phyloP scores from a whole-genome alignment of 2,113 vertebrate genomes.

The Channa argus region DNA sequence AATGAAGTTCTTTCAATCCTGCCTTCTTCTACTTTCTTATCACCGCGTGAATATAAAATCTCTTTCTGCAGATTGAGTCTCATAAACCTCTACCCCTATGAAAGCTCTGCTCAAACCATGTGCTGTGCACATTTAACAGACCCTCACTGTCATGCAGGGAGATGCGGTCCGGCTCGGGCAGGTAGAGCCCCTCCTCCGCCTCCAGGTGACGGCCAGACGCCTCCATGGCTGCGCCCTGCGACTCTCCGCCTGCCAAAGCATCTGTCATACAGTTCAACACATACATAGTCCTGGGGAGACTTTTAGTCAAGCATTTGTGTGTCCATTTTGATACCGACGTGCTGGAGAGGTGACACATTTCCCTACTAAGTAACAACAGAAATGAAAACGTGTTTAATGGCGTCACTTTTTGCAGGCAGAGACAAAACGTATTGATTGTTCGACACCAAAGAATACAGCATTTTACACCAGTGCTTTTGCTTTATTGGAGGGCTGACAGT shows the following conservation, averaged over 20 bases:
- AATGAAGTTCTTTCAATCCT: too few species aligned
- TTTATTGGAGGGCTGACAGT: constrained; percentile 39
- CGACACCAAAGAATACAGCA: neutral
- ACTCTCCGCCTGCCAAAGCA: constrained; percentile 82
- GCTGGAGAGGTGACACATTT: neutral
- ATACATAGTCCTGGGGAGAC: neutral
- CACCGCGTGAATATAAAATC: too few species aligned
- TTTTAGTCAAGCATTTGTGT: neutral
- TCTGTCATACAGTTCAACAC: constrained; percentile 66
- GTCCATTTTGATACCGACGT: neutral
- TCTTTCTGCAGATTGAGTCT: neutral
- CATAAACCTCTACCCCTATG: neutral
- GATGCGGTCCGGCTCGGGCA: constrained; percentile 92
- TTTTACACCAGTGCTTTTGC: constrained; percentile 11
- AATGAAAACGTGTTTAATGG: neutral
- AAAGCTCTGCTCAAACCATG: neutral
- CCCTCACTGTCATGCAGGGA: constrained; percentile 99
- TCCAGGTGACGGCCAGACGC: constrained; percentile 85
- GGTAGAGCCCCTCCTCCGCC: constrained; percentile 89
- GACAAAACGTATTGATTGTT: neutral
- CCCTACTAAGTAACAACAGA: neutral
- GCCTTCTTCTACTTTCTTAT: too few species aligned
- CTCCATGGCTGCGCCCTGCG: constrained; percentile 85
- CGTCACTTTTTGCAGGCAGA: too few species aligned
- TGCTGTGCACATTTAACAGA: constrained; percentile 81